phyloP scores from a whole-genome alignment of 2,888 invertebrate genomes.

The Hirtodrosophila duncani region DNA sequence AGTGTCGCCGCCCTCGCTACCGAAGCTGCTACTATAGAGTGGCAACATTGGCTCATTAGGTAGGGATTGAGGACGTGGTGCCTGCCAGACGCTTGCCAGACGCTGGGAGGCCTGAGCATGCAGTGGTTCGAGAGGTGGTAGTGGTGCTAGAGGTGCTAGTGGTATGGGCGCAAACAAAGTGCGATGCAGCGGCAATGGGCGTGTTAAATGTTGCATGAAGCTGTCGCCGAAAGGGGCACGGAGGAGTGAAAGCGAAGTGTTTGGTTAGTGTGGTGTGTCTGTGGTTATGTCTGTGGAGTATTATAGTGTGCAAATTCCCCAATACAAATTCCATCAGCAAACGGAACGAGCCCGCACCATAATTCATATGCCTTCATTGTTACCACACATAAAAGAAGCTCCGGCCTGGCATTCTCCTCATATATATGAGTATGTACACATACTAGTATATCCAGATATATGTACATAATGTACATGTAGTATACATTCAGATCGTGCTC shows the following conservation, averaged over 20 bases:
- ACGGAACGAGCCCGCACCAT: constrained; percentile 40
- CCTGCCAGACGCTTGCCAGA: constrained; percentile 62
- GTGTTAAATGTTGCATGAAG: constrained; percentile 73
- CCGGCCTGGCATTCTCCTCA: constrained; percentile 17
- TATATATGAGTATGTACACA: constrained; percentile 2
- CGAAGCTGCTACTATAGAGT: constrained; percentile 60
- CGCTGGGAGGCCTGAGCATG: constrained; percentile 57
- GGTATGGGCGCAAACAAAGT: constrained; percentile 64
- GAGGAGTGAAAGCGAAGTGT: neutral
- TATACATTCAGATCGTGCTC: constrained; percentile 54
- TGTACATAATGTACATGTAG: constrained; percentile 16
- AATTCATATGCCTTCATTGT: constrained; percentile 67
- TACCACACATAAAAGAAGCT: constrained; percentile 56
- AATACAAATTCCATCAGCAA: constrained; percentile 42
- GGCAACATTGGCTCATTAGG: constrained; percentile 64
- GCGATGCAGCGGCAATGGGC: constrained; percentile 69
- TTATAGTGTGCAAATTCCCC: constrained; percentile 20
- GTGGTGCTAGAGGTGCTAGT: constrained; percentile 60
- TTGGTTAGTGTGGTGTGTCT: constrained; percentile 26
- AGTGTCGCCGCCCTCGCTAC: constrained; percentile 57
- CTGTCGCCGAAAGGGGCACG: constrained; percentile 34
- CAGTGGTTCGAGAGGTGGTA: constrained; percentile 59
- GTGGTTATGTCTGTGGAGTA: constrained; percentile 21
- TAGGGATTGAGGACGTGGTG: constrained; percentile 44
- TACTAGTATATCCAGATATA: neutral